Percentiles rank a stretch among this genome's conserved stretches.
phyloP scores from a whole-genome alignment of 2,113 vertebrate genomes.

The Callorhinus ursinus region DNA sequence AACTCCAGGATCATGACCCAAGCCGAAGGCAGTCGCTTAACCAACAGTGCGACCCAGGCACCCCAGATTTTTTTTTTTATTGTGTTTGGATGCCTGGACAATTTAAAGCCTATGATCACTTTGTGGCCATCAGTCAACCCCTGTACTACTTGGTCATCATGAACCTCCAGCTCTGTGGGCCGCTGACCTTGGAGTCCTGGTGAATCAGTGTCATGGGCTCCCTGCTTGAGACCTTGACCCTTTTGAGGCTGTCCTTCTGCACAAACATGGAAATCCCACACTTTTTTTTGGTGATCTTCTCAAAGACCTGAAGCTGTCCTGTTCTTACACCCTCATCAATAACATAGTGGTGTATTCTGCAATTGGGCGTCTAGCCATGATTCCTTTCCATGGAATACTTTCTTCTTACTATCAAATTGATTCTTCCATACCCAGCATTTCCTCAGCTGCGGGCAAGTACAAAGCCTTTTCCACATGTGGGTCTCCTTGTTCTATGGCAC shows the following conservation, averaged over 20 bases:
- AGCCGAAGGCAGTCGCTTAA: too few relatives aligned
- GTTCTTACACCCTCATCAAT: conserved; percentile 40
- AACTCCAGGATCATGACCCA: too few relatives aligned
- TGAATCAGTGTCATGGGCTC: too few relatives aligned
- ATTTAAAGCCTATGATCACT: background rate
- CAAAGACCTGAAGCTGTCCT: background rate
- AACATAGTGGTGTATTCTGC: background rate
- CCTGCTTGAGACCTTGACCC: too few relatives aligned
- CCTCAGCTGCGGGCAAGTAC: background rate
- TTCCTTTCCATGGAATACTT: background rate
- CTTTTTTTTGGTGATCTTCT: conserved; percentile 18
- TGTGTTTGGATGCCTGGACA: background rate
- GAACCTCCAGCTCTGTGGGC: too few relatives aligned
- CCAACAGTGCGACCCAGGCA: too few relatives aligned
- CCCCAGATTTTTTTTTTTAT: background rate
- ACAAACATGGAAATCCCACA: background rate
- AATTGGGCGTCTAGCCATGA: background rate
- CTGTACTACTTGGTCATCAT: too few relatives aligned
- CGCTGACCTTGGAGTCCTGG: too few relatives aligned
- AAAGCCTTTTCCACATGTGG: too few relatives aligned
- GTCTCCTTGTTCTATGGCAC: too few relatives aligned
- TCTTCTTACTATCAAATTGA: background rate
- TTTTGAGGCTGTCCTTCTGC: too few relatives aligned
- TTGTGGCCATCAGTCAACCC: too few relatives aligned
- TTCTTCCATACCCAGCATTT: background rate